A percentile compares a stretch with the other conserved stretches of the same genome.
Evolutionary conservation across 2,888 invertebrate genomes (phyloP).

Genomic region (Drosophila niveifrons): DNA sequence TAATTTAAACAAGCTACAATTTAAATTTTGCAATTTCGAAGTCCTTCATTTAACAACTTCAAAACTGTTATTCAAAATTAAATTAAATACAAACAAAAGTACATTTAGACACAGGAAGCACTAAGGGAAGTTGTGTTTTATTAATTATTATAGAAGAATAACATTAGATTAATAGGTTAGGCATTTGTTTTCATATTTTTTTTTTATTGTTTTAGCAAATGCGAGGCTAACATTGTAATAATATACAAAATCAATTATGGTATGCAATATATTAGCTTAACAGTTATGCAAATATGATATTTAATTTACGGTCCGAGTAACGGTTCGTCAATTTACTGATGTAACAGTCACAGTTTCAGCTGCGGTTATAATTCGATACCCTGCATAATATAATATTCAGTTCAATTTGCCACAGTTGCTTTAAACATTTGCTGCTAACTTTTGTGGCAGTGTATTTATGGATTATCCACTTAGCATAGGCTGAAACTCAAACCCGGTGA

Average conservation of each 20-base stretch:
- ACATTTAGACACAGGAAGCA: no score
- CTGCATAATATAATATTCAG: neutral
- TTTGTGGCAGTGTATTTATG: constrained; percentile 7
- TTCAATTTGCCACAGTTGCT: neutral
- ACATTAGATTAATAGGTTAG: no score
- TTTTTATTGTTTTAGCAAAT: no score
- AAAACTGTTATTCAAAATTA: no score
- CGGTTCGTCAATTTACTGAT: neutral
- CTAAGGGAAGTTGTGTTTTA: no score
- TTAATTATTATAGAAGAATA: no score
- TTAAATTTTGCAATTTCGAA: no score
- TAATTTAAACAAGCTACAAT: neutral
- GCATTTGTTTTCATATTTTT: no score
- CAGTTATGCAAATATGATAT: neutral
- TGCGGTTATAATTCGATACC: neutral
- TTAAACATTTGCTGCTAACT: neutral
- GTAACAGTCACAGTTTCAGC: neutral
- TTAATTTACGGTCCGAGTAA: neutral
- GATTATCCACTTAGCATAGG: neutral
- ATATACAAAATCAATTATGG: no score
- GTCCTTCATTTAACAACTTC: no score
- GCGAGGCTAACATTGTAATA: no score
- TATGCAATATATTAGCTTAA: neutral
- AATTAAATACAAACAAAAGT: no score
- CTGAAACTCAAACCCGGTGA: neutral